Evolutionary conservation across 2,113 vertebrate species (phyloP).

Genomic region (Neolamprologus modestus): DNA sequence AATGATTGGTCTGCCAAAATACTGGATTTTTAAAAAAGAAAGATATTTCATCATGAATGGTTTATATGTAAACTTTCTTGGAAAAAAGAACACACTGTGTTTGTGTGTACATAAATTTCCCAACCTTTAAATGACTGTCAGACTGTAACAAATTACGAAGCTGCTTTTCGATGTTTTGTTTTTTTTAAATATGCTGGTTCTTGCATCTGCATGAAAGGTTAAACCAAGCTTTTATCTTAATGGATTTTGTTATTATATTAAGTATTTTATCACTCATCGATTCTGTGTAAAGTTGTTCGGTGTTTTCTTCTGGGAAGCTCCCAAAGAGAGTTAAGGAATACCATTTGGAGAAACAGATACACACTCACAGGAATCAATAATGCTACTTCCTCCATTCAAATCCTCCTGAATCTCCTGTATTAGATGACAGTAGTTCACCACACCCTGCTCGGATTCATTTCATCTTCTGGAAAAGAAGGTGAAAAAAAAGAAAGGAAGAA

Average conservation of each 20-base stretch:
- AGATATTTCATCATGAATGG: not conserved
- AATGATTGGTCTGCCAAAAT: not conserved
- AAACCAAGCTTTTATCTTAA: not conserved
- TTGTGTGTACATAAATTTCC: not conserved
- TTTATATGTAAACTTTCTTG: not conserved
- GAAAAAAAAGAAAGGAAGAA: not conserved
- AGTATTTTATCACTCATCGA: not conserved
- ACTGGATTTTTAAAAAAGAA: not conserved
- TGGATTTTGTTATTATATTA: not conserved
- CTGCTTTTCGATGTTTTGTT: not conserved
- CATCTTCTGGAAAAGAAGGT: not conserved
- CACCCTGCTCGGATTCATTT: slow-evolving; percentile 6
- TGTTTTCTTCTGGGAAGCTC: not conserved
- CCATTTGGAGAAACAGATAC: not conserved
- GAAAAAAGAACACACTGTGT: not conserved
- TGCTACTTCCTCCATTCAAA: not conserved
- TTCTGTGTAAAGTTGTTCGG: not conserved
- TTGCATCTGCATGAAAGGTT: not conserved
- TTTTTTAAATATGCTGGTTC: not conserved
- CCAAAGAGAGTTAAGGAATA: not conserved
- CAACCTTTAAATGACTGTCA: not conserved
- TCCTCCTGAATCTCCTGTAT: not conserved
- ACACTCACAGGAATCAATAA: not conserved
- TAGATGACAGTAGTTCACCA: slow-evolving; percentile 2
- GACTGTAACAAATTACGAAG: not conserved